A percentile compares a stretch with the other conserved stretches of the same genome.
phyloP scores from a whole-genome alignment of 2,113 vertebrate genomes.

The Nothoprocta pentlandii region DNA sequence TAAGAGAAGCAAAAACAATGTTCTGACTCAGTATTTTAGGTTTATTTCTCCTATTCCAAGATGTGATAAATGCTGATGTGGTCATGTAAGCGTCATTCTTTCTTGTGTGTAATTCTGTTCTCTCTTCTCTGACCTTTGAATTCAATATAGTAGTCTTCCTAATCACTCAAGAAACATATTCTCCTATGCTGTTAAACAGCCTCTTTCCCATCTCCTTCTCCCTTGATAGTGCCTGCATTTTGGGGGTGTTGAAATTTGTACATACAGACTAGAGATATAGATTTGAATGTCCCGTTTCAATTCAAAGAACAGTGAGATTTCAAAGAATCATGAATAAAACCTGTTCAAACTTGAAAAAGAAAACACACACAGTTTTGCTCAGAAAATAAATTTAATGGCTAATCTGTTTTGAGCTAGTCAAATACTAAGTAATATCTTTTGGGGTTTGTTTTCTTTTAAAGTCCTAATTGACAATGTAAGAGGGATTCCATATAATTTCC shows the following conservation, averaged over 20 bases:
- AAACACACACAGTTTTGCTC: neutral
- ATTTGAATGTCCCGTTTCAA: neutral
- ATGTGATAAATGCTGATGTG: fast-evolving
- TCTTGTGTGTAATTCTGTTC: neutral
- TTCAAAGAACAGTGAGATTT: neutral
- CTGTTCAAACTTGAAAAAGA: neutral
- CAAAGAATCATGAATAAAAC: neutral
- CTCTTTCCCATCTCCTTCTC: neutral
- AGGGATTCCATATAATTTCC: neutral
- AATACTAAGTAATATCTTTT: neutral
- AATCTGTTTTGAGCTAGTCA: neutral
- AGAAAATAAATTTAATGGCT: neutral
- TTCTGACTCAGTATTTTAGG: neutral
- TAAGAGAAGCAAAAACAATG: neutral
- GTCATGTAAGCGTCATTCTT: neutral
- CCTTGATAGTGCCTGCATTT: neutral
- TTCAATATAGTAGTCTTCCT: neutral
- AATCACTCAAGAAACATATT: neutral
- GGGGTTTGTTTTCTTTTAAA: neutral
- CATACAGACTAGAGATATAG: neutral
- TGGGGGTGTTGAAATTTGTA: neutral
- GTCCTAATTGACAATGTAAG: neutral
- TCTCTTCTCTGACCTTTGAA: neutral
- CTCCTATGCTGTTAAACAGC: neutral
- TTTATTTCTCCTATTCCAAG: neutral